Conservation (phyloP, 2,797 vertebrate species). For the Agapornis canus region DNA sequence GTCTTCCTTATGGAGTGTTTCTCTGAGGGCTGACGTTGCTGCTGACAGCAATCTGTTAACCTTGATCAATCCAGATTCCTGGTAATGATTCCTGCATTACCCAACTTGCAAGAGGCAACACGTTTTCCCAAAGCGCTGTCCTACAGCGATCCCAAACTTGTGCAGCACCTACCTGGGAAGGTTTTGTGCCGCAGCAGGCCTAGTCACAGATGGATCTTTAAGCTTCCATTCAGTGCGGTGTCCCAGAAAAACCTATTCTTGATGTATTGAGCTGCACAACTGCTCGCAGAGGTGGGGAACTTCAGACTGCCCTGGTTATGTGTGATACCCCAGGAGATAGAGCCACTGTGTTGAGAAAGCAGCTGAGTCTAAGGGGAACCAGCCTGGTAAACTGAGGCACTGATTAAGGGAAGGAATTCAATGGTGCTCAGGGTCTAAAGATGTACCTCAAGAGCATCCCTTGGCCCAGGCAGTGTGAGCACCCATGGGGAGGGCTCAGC, state of each 20-base stretch:
- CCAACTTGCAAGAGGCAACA: neutral
- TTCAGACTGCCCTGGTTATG: too few relatives aligned
- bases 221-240: neutral
- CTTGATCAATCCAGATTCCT: neutral
- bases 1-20: neutral
- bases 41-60: neutral
- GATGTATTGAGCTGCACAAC: neutral
- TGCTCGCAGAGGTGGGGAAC: neutral
- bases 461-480: neutral
- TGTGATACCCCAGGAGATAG: neutral
- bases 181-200: neutral
- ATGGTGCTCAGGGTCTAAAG: neutral
- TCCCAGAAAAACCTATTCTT: neutral
- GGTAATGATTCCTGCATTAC: neutral
- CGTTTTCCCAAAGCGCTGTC: neutral
- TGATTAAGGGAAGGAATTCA: neutral
- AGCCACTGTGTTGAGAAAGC: neutral
- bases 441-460: neutral
- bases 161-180: neutral
- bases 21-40: neutral
- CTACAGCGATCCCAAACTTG: neutral
- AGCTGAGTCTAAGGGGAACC: neutral
- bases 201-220: neutral
- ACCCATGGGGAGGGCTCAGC: rapidly evolving
- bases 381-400: neutral